These are phyloP conservation scores for Anthrax anthrax DNA, from an alignment of 2,888 invertebrate species.

Conservation along the genomic window DNA sequence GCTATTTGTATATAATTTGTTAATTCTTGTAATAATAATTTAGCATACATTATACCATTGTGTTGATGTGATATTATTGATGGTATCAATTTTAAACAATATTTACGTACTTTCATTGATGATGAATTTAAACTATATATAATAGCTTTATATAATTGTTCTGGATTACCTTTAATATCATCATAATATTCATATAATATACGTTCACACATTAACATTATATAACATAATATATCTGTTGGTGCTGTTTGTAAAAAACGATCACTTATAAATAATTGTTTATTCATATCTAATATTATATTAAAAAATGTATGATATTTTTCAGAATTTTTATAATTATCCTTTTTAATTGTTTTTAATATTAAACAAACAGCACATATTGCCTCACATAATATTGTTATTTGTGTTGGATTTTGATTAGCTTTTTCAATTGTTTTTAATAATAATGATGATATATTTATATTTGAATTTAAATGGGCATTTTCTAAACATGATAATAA, in stretches of 20 bases:
- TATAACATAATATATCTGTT: slow-evolving; percentile 55
- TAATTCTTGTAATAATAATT: slow-evolving; percentile 50
- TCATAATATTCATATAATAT: slow-evolving; percentile 54
- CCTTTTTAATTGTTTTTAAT: slow-evolving; percentile 42
- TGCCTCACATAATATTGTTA: slow-evolving; percentile 54
- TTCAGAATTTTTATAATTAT: slow-evolving; percentile 31
- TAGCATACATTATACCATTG: slow-evolving; percentile 46
- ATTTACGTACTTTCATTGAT: slow-evolving; percentile 44
- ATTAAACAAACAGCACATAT: slow-evolving; percentile 53
- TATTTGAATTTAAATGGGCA: slow-evolving; percentile 33
- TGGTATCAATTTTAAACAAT: slow-evolving; percentile 45
- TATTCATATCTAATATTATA: slow-evolving; percentile 56
- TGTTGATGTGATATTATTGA: slow-evolving; percentile 41
- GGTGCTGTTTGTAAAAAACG: slow-evolving; percentile 57
- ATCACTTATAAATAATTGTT: slow-evolving; percentile 69
- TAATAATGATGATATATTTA: slow-evolving; percentile 46
- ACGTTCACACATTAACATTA: slow-evolving; percentile 58
- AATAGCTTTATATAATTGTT: slow-evolving; percentile 56
- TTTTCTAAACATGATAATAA: slow-evolving; percentile 50
- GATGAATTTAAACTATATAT: slow-evolving; percentile 52
- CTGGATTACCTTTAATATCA: slow-evolving; percentile 48
- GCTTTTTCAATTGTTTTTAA: slow-evolving; percentile 62
- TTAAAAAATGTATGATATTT: slow-evolving; percentile 47
- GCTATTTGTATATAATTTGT: slow-evolving; percentile 48
- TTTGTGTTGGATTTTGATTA: slow-evolving; percentile 56